Percentiles rank a stretch among this genome's conserved stretches.
phyloP scores from a whole-genome alignment of 2,113 vertebrate genomes.

The Pipra filicauda region DNA sequence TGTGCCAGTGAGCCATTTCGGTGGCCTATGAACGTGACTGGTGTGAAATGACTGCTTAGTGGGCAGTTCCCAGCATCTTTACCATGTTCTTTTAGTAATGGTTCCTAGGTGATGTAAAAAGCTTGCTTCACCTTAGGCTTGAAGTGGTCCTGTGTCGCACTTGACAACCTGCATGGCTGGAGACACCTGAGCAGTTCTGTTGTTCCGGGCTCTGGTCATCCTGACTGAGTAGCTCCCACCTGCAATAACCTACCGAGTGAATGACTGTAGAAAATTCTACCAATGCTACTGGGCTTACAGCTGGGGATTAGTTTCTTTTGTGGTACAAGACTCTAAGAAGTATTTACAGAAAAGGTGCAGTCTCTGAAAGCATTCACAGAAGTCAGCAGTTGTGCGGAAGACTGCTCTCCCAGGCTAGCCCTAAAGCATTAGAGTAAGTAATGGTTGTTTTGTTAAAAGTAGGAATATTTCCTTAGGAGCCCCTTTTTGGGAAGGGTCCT shows the following conservation, averaged over 20 bases:
- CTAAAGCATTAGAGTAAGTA: not conserved
- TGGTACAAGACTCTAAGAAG: not conserved
- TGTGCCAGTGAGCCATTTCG: not conserved
- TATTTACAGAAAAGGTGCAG: not conserved
- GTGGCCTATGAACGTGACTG: accelerated
- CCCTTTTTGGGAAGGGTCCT: not conserved
- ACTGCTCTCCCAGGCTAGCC: not conserved
- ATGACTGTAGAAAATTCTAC: not conserved
- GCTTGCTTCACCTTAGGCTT: not conserved
- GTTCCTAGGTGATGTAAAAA: not conserved
- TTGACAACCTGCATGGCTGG: accelerated
- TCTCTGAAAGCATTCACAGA: not conserved
- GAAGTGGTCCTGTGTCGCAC: not conserved
- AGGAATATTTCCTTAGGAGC: not conserved
- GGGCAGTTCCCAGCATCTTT: not conserved
- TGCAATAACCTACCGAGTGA: not conserved
- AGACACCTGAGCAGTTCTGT: not conserved
- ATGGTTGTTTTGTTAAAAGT: not conserved
- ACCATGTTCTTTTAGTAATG: not conserved
- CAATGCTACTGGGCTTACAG: not conserved
- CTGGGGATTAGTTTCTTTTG: not conserved
- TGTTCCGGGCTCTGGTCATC: not conserved
- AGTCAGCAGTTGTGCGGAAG: not conserved
- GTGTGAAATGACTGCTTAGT: not conserved
- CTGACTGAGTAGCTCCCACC: not conserved